phyloP scores from a whole-genome alignment of 1,140 invertebrate species.

The Drosophila sucinea region DNA sequence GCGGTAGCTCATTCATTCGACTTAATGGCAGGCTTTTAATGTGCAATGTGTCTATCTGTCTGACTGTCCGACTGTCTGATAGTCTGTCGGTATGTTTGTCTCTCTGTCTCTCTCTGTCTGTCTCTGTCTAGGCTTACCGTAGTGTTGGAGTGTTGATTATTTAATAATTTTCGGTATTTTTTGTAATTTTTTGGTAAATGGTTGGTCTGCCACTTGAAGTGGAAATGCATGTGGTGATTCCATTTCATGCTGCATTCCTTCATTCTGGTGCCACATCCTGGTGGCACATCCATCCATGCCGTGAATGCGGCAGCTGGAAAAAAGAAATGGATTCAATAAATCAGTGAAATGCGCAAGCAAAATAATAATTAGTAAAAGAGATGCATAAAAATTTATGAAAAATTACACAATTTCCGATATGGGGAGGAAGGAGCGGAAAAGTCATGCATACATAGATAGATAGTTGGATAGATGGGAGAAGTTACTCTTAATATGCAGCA shows the following conservation, averaged over 20 bases:
- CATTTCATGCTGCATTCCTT: conserved; percentile 68
- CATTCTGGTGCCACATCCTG: conserved; percentile 25
- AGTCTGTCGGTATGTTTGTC: not conserved
- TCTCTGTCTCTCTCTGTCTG: not conserved
- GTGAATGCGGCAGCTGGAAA: conserved; percentile 52
- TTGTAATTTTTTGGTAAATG: conserved; percentile 1
- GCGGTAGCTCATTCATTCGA: conserved; percentile 78
- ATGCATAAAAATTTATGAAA: conserved; percentile 80
- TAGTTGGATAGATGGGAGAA: not conserved
- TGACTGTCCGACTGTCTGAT: not conserved
- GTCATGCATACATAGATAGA: conserved; percentile 1
- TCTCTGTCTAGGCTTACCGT: conserved; percentile 3
- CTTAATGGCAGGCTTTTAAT: conserved; percentile 80
- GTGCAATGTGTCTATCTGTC: conserved; percentile 38
- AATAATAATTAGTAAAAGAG: conserved; percentile 70
- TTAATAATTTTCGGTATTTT: conserved; percentile 61
- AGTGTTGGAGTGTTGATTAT: conserved; percentile 69
- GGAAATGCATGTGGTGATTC: conserved; percentile 76
- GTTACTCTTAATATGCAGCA: conserved; percentile 75
- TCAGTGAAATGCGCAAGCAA: conserved; percentile 73
- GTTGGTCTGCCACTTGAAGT: conserved; percentile 65
- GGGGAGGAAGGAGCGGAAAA: conserved; percentile 42
- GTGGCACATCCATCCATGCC: conserved; percentile 24
- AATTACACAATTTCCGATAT: conserved; percentile 72
- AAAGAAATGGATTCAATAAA: conserved; percentile 61